Evolutionary conservation across 1,140 invertebrate genomes (phyloP), one percentile per base, ranked within the genome.

Genomic region (Apis cerana): DNA sequence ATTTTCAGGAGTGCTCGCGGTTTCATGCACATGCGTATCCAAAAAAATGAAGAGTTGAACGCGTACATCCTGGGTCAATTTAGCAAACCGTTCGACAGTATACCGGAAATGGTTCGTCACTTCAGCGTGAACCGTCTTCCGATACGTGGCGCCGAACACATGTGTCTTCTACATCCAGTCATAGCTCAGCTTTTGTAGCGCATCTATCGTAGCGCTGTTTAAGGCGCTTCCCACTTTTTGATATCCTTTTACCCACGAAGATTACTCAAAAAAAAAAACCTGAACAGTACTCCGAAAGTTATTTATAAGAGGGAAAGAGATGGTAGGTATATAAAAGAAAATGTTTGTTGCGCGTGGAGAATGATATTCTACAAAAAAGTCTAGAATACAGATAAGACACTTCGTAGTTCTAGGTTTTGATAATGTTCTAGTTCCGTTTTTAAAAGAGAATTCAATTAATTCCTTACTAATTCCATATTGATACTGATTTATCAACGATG

Each of bases 21-120:
- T 23, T 99, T 98, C 90, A 99, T 99, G 97, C 98, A 99, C 91
- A 98, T 99, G 96, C 96, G 97, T 76, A 99, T 99, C 65, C 97
- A 97, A 90, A 96, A 96, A 88, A 95, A 96, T 81, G 95, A 95
- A 17, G 96, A 97, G 62, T 95, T 95, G 52, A 96, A 96, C 52
- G 95, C 96, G 71, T 99, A 96, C 91, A 98, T 98, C 59, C 93
- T 99, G 83, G 98, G 98, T 21, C 97, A 98, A 90, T 98, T 98
- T 90, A 97, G 97, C 90, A 97, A 97, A 80, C 97, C 97, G 15
- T 99, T 99, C 91, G 95, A 96, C 27, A 97, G 96, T 43, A 98
- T 99, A 89, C 98, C 98, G 12, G 97, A 98, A 92, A 97, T 99
- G 96, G 98, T 99, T 88, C 96, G 97, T 82, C 97, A 99, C 92